phyloP scores from a whole-genome alignment of 2,888 invertebrate genomes.

The Gisinianus flammeolus region DNA sequence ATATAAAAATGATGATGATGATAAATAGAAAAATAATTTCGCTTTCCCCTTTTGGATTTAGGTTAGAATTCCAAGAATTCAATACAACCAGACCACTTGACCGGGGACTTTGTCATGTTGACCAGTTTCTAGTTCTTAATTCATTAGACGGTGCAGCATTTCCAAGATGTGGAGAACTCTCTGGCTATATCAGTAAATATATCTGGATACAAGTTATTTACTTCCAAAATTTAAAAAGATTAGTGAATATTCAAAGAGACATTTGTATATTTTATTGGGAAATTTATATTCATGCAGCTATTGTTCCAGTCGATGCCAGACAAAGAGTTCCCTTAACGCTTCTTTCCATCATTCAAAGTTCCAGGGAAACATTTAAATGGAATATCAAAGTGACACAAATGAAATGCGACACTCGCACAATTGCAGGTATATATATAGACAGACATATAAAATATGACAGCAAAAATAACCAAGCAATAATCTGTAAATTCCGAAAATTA shows the following conservation, averaged over 20 bases:
- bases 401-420: constrained; percentile 57
- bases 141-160: constrained; percentile 62
- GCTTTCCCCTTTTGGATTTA: constrained; percentile 11
- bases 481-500: too few relatives aligned
- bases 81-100: constrained; percentile 58
- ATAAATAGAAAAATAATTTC: background rate
- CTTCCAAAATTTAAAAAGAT: background rate
- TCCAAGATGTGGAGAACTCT: constrained; percentile 61
- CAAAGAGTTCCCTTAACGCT: constrained; percentile 61
- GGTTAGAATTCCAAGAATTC: constrained; percentile 57
- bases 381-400: constrained; percentile 61
- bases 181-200: constrained; percentile 62
- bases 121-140: constrained; percentile 61
- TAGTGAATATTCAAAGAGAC: too few relatives aligned
- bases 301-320: constrained; percentile 61
- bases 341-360: constrained; percentile 61
- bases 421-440: constrained; percentile 43
- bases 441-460: too few relatives aligned
- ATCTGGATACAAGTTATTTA: constrained; percentile 16
- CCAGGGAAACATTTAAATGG: constrained; percentile 60
- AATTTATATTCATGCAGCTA: constrained; percentile 58
- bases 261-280: too few relatives aligned
- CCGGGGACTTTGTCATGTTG: constrained; percentile 61
- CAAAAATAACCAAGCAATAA: too few relatives aligned
- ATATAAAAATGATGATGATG: too few relatives aligned